Evolutionary conservation across 2,888 invertebrate species (phyloP), one percentile per base, ranked within the genome.

Genomic region (Apamea monoglypha): DNA sequence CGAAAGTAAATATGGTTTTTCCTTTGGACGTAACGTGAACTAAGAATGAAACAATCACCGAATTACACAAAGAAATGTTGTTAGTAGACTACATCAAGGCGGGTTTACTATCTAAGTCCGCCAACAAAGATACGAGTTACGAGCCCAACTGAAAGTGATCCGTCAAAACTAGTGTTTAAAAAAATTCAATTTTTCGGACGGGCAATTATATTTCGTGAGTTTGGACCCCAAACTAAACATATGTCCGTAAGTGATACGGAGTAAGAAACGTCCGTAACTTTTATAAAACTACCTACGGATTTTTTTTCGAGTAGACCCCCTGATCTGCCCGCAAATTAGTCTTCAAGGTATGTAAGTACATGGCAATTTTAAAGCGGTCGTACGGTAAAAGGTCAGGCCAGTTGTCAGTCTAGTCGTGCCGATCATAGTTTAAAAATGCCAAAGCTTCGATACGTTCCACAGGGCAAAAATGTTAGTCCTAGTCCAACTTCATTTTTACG

Each of bases 361-460:
- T 32, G 59, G 59, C 29, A 71, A 75, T 74, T 85, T 80, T 56
- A 76, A 77, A 79, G 64, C 66, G n/a, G n/a, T 67, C 70, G 25
- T 47, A 50, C 53, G 67, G 32, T 67, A 70, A 83, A 80, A 83
- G 81, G 86, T 86, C 78, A 86, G 80, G 63, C 75, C 75, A 81
- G 71, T 71, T 40, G 70, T 80, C 66, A n/a, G 75, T 70, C 80
- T 74, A 82, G 82, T 77, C 76, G 47, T 74, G 53, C 14, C 53
- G 69, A 76, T 69, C 66, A 64, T 75, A 67, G 10, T 75, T 80
- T 72, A n/a, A 69, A 88, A 88, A 88, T 73, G 76, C 21, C 74
- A 76, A 70, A 63, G 63, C 66, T 74, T 63, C 70, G 40, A 25
- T 36, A 67, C 69, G 69, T 44, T 79, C 47, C 50, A 80, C 36